Percentiles rank a stretch among this genome's conserved stretches.
These are phyloP conservation scores for Galago senegalensis DNA, from an alignment of 2,797 vertebrate species.

Conservation along the genomic window DNA sequence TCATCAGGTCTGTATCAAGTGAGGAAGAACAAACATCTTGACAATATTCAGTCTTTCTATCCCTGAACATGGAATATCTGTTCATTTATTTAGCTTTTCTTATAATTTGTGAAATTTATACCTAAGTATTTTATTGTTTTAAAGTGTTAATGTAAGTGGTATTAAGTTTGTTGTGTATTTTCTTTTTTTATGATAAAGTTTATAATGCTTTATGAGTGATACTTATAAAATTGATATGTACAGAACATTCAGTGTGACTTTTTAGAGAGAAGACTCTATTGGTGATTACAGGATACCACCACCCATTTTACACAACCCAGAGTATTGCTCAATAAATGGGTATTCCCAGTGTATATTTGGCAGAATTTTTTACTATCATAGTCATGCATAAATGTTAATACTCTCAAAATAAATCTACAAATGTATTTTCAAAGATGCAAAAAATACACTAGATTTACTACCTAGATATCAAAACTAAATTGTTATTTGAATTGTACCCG, in stretches of 20 bases:
- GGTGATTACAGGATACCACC: neutral
- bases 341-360: neutral
- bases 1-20: neutral
- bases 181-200: neutral
- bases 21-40: too few species aligned
- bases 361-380: neutral
- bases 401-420: constrained; percentile 32
- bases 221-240: constrained; percentile 19
- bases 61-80: neutral
- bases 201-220: neutral
- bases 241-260: neutral
- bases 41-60: neutral
- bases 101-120: neutral
- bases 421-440: constrained; percentile 48
- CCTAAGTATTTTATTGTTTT: neutral
- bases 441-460: neutral
- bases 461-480: constrained; percentile 59
- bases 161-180: neutral
- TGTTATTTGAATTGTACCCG: constrained; percentile 20
- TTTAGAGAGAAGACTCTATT: neutral
- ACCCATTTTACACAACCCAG: neutral
- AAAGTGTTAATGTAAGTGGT: neutral
- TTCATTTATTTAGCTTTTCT: neutral
- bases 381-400: neutral
- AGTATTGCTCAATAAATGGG: neutral